These are phyloP conservation scores for Luscinia megarhynchos DNA, from an alignment of 2,797 vertebrate species.

Conservation along the genomic window DNA sequence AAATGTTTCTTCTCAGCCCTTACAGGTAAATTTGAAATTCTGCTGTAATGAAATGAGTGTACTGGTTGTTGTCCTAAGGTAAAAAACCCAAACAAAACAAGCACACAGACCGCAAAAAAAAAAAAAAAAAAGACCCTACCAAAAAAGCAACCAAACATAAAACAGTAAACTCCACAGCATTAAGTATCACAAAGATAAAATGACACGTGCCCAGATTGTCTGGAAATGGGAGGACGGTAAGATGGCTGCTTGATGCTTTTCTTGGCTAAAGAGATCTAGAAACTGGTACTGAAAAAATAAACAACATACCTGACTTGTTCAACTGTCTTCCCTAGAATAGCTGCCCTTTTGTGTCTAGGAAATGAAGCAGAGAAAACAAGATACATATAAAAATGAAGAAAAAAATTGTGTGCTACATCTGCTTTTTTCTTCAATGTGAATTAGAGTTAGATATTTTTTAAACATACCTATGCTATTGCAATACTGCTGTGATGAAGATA, in stretches of 20 bases:
- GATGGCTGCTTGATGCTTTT: background rate
- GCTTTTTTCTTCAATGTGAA: background rate
- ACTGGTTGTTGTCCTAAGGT: background rate
- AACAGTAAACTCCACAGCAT: background rate
- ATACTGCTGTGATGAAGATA: background rate
- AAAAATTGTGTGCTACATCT: background rate
- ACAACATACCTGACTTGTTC: background rate
- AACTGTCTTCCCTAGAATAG: background rate
- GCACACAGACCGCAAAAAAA: fast-evolving
- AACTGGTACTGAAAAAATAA: background rate
- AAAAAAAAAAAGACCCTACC: background rate
- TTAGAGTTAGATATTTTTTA: background rate
- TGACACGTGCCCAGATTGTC: background rate
- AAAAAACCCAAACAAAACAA: background rate
- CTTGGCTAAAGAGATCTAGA: background rate
- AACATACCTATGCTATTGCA: background rate
- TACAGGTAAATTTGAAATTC: background rate
- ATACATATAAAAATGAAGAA: background rate
- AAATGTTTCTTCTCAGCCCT: background rate
- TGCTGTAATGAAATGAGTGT: background rate
- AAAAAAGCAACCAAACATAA: background rate
- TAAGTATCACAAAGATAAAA: background rate
- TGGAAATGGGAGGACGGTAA: background rate
- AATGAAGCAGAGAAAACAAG: background rate
- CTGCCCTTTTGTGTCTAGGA: background rate